These are phyloP conservation scores for Luehdorfia chinensis DNA, from an alignment of 1,140 invertebrate genomes.

Conservation along the genomic window DNA sequence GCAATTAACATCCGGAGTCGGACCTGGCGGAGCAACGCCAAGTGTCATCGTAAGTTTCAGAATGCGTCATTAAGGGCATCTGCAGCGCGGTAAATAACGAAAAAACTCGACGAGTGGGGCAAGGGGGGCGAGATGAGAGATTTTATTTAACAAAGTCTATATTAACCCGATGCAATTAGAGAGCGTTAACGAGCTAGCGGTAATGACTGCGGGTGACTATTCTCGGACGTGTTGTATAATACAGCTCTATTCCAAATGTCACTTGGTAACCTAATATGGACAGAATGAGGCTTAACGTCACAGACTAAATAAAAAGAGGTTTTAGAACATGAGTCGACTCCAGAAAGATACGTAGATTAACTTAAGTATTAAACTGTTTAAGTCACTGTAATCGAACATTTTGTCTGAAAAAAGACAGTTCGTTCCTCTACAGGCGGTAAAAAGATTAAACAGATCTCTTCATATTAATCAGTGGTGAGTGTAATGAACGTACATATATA, in stretches of 20 bases:
- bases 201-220: conserved; percentile 66
- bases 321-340: no score
- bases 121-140: conserved; percentile 56
- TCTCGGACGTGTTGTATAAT: conserved; percentile 36
- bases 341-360: no score
- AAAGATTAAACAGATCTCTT: no score
- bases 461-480: no score
- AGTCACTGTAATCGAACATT: no score
- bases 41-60: conserved; percentile 76
- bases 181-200: conserved; percentile 71
- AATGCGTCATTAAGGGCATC: conserved; percentile 75
- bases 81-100: conserved; percentile 73
- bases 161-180: conserved; percentile 76
- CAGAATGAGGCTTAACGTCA: neutral
- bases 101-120: conserved; percentile 48
- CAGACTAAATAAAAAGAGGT: no score
- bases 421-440: no score
- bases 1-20: conserved; percentile 63
- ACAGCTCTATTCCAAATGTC: conserved; percentile 16
- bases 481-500: no score
- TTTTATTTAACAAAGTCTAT: conserved; percentile 77
- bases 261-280: conserved; percentile 26
- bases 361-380: no score
- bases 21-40: conserved; percentile 51
- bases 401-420: no score